Conservation (phyloP, 2,797 vertebrate genomes). For the Hoplostethus mediterraneus region DNA sequence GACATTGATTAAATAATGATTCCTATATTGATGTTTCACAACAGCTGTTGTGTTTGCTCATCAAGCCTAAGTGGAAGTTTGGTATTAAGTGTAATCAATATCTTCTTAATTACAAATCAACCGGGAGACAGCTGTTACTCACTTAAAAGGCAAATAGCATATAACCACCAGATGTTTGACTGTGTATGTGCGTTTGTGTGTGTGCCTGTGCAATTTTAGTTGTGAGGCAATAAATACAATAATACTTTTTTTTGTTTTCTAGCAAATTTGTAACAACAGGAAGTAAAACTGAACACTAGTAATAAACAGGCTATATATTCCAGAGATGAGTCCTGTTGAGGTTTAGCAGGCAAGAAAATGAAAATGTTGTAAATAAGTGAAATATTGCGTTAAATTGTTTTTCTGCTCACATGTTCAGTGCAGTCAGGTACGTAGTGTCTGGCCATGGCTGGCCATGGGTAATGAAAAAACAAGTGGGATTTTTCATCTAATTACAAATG, state of each 20-base stretch:
- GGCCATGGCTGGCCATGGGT: neutral
- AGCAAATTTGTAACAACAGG: conserved; percentile 34
- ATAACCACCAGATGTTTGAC: conserved; percentile 74
- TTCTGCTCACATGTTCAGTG: conserved; percentile 19
- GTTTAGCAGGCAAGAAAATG: conserved; percentile 25
- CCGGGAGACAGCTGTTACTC: conserved; percentile 75
- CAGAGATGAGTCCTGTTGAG: conserved; percentile 34
- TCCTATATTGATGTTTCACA: conserved; percentile 60
- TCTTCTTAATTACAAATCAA: conserved; percentile 77
- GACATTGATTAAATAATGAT: conserved; percentile 65
- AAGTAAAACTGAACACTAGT: conserved; percentile 13
- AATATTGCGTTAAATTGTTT: conserved; percentile 24
- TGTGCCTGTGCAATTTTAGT: conserved; percentile 17
- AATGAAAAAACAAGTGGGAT: neutral
- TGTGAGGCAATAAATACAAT: no score
- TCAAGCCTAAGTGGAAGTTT: conserved; percentile 62
- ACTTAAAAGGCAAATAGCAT: conserved; percentile 75
- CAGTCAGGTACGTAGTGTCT: neutral
- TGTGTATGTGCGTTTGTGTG: conserved; percentile 32
- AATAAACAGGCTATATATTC: conserved; percentile 44
- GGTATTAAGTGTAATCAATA: conserved; percentile 78
- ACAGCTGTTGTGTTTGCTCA: conserved; percentile 74
- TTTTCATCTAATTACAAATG: conserved; percentile 5
- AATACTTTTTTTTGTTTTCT: conserved; percentile 25
- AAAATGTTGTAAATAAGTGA: conserved; percentile 20